These are phyloP conservation scores for Tipula unca DNA, from an alignment of 2,888 invertebrate species.

Conservation along the genomic window DNA sequence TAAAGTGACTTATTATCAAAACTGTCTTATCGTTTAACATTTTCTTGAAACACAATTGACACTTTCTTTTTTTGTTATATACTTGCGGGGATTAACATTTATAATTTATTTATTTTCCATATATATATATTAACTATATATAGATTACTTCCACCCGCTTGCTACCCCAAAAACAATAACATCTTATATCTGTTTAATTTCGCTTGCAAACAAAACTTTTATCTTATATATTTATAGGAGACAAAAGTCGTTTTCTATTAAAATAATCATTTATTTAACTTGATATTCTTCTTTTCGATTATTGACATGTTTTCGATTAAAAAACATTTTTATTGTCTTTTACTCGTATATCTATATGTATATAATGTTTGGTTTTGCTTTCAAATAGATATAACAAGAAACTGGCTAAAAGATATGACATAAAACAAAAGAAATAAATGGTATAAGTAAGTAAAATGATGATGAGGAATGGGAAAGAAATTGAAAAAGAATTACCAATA, in stretches of 20 bases:
- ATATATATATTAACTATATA: not conserved
- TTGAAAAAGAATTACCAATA: not conserved
- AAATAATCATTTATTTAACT: not conserved
- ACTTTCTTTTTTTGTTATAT: not conserved
- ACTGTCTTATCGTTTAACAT: not conserved
- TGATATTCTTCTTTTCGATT: not conserved
- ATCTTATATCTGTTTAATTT: constrained; percentile 14
- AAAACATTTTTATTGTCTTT: not conserved
- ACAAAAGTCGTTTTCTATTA: constrained; percentile 8
- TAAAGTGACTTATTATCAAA: not conserved
- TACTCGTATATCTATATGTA: not conserved
- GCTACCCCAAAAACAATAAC: not conserved
- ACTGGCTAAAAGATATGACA: not conserved
- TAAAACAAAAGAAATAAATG: not conserved
- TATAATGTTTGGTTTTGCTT: not conserved
- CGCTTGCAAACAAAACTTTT: not conserved
- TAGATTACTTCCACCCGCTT: not conserved
- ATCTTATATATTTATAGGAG: not conserved
- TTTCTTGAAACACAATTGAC: not conserved
- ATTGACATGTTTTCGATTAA: constrained; percentile 14
- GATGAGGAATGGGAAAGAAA: not conserved
- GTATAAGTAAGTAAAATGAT: not conserved
- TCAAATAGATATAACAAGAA: not conserved
- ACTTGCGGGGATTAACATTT: not conserved
- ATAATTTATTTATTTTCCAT: not conserved